Evolutionary conservation across 2,113 vertebrate genomes (phyloP).

Genomic region (Phoenicopterus ruber): DNA sequence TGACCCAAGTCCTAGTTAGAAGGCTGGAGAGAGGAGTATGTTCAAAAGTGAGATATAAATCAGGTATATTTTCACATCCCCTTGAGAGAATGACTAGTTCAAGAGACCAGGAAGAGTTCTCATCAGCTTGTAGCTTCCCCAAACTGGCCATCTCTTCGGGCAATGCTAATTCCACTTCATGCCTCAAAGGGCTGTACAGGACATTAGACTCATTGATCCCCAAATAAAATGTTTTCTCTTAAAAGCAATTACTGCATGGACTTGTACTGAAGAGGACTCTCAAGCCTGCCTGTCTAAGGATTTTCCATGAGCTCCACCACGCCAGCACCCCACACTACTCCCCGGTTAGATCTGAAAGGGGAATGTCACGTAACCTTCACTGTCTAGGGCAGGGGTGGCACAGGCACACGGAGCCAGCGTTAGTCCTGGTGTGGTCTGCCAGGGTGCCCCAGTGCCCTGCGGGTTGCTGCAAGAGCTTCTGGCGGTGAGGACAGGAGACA

Average conservation of each 20-base stretch:
- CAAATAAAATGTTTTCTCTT: not conserved
- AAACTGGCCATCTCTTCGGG: not conserved
- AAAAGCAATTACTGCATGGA: not conserved
- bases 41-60: not conserved
- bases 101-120: not conserved
- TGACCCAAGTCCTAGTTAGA: not conserved
- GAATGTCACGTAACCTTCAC: not conserved
- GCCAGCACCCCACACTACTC: not conserved
- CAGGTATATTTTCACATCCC: not conserved
- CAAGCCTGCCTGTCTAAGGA: not conserved
- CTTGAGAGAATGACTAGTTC: not conserved
- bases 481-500: not conserved
- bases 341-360: not conserved
- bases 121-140: not conserved
- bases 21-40: not conserved
- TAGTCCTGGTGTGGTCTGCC: not conserved
- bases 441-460: not conserved
- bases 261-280: not conserved
- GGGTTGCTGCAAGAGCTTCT: not conserved
- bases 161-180: not conserved
- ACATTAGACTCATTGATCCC: not conserved
- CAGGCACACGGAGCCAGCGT: fast-evolving
- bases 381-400: not conserved
- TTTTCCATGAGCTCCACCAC: not conserved
- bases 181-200: not conserved